phyloP scores from a whole-genome alignment of 2,797 vertebrate species.

The Coilia nasus region DNA sequence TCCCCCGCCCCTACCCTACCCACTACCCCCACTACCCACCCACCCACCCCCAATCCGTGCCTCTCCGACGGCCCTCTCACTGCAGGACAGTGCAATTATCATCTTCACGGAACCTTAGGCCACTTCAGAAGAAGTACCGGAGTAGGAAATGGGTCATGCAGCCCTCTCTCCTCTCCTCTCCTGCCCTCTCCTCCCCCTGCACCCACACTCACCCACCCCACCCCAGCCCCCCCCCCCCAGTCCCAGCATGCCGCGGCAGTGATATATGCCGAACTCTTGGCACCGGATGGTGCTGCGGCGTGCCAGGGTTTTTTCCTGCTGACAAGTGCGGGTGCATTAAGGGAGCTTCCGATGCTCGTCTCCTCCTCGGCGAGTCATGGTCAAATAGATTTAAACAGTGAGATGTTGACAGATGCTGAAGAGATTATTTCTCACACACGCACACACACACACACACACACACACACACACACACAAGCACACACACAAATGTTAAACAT shows the following conservation, averaged over 20 bases:
- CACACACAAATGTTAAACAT: background rate
- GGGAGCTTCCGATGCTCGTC: background rate
- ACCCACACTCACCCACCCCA: no score
- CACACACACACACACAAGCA: background rate
- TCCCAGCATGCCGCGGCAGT: background rate
- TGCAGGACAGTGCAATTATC: background rate
- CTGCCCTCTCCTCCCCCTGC: background rate
- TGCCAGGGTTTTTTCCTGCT: background rate
- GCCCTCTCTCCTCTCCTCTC: no score
- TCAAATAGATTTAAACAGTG: slow-evolving; percentile 6
- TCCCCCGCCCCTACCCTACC: background rate
- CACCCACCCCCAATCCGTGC: background rate
- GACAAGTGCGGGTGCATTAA: slow-evolving; percentile 12
- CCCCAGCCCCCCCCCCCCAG: background rate
- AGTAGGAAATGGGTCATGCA: slow-evolving; percentile 2
- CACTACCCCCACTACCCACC: no score
- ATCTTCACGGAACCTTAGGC: background rate
- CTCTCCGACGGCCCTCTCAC: background rate
- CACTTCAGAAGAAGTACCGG: background rate
- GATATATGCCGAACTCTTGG: slow-evolving; percentile 13
- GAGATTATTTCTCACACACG: background rate
- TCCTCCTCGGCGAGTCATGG: background rate
- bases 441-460: background rate
- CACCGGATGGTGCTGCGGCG: background rate
- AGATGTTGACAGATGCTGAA: background rate